Conservation (phyloP, 2,797 vertebrate species). For the Triplophysa yarkandensis region DNA sequence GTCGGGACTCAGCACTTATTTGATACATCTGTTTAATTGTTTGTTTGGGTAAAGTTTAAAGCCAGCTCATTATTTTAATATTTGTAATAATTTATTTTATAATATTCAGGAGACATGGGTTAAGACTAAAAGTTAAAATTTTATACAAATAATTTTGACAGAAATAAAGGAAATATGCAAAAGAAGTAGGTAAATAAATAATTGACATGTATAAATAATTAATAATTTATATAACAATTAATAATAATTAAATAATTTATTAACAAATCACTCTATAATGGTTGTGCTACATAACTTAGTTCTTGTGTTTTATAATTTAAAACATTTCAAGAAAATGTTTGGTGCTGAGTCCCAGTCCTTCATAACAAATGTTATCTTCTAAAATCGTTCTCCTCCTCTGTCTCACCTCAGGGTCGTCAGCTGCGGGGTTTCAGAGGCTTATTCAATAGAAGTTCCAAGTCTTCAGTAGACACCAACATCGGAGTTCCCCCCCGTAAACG, state of each 20-base stretch:
- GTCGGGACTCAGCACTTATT: not conserved
- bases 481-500: conserved; percentile 80
- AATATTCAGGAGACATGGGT: too few relatives aligned
- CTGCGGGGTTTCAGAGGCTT: conserved; percentile 91
- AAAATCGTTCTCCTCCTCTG: not conserved
- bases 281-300: not conserved
- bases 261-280: not conserved
- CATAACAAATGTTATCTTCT: not conserved
- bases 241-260: not conserved
- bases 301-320: not conserved
- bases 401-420: conserved; percentile 80
- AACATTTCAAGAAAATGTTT: not conserved
- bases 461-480: conserved; percentile 75
- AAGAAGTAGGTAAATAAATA: too few relatives aligned
- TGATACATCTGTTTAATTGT: not conserved
- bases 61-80: too few relatives aligned
- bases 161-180: too few relatives aligned
- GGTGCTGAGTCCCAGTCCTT: not conserved
- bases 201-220: too few relatives aligned
- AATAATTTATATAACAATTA: too few relatives aligned
- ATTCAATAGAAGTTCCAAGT: conserved; percentile 87
- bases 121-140: too few relatives aligned
- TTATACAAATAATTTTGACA: too few relatives aligned
- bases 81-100: too few relatives aligned
- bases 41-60: not conserved